Evolutionary conservation across 2,797 vertebrate species (phyloP).

Genomic region (Falco columbarius): DNA sequence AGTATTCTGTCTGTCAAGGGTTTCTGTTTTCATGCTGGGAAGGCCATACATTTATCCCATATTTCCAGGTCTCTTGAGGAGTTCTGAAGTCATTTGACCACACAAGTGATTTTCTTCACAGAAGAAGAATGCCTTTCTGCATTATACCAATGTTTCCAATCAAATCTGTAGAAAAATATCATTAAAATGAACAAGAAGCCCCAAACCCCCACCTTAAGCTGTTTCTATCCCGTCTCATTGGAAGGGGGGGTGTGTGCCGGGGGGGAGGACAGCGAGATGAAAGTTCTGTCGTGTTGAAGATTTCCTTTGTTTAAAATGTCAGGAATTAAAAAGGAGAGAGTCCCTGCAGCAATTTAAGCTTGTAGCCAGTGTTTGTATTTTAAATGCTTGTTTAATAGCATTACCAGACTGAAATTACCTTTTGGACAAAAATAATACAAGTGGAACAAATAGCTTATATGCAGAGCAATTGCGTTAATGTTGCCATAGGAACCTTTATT

Average conservation of each 20-base stretch:
- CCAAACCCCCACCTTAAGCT: background rate
- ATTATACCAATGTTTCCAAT: background rate
- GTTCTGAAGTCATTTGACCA: background rate
- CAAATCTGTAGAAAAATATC: background rate
- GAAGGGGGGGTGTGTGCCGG: background rate
- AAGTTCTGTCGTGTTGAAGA: background rate
- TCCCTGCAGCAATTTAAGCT: background rate
- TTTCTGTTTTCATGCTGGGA: background rate
- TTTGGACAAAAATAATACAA: constrained; percentile 44
- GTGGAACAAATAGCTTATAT: constrained; percentile 45
- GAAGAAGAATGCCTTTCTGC: background rate
- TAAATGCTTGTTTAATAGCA: background rate
- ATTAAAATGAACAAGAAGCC: background rate
- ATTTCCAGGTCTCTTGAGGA: background rate
- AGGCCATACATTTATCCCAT: fast-evolving
- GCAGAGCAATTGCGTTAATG: constrained; percentile 25
- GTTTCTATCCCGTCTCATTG: background rate
- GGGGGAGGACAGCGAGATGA: background rate
- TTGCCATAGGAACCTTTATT: constrained; percentile 62
- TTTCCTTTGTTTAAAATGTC: background rate
- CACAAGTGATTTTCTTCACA: background rate
- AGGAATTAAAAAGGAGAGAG: background rate
- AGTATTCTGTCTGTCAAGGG: background rate
- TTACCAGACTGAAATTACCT: constrained; percentile 27
- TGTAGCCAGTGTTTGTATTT: background rate